These are phyloP conservation scores for Phalacrocorax aristotelis DNA, from an alignment of 2,113 vertebrate species.

Conservation along the genomic window DNA sequence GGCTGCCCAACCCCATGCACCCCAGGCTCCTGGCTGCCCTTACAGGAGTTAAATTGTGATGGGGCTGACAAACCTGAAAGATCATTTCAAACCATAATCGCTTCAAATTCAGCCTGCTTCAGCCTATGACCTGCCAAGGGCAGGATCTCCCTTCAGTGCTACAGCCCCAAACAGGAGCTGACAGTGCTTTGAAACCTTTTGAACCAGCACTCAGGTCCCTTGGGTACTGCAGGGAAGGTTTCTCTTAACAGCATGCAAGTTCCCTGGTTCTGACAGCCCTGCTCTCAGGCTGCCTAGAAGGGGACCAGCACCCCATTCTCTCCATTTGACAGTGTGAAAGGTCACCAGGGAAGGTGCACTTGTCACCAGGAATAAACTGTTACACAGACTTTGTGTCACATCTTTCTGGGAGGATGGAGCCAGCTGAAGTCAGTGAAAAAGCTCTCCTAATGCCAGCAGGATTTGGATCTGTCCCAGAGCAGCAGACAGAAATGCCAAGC, in stretches of 20 bases:
- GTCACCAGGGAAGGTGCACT: neutral
- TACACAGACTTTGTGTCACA: neutral
- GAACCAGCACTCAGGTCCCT: slow-evolving; percentile 3
- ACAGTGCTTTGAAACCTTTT: slow-evolving; percentile 41
- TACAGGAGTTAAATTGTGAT: neutral
- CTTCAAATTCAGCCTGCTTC: neutral
- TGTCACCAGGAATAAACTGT: slow-evolving; percentile 28
- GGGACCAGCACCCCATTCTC: neutral
- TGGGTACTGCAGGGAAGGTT: neutral
- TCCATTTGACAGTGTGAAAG: neutral
- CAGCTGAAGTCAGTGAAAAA: neutral
- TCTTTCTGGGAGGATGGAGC: neutral
- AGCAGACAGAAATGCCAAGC: neutral
- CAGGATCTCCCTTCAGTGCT: neutral
- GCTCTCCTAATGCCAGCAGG: neutral
- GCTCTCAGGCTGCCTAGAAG: slow-evolving; percentile 25
- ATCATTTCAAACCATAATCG: neutral
- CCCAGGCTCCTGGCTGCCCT: neutral
- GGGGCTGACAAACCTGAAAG: neutral
- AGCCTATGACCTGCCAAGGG: neutral
- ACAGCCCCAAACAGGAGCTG: slow-evolving; percentile 50
- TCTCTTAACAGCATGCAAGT: neutral
- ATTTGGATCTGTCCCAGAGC: neutral
- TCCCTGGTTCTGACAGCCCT: neutral
- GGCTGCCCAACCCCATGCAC: neutral